These are phyloP conservation scores for Cosmia pyralina DNA, from an alignment of 2,888 invertebrate genomes.

Conservation along the genomic window DNA sequence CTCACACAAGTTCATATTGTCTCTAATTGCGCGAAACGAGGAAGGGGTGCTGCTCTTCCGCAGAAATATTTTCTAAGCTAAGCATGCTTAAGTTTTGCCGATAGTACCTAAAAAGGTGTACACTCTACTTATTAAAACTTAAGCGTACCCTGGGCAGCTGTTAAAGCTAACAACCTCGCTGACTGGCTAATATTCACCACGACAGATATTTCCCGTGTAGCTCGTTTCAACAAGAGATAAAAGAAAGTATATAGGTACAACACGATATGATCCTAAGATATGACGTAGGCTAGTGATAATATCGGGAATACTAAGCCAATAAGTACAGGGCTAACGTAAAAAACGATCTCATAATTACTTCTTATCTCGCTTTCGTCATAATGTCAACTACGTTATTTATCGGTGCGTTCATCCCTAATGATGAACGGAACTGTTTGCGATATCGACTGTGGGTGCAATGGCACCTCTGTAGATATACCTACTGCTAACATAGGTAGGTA, in stretches of 20 bases:
- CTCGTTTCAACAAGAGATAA: background rate
- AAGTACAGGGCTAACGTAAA: constrained; percentile 12
- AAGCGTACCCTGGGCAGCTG: background rate
- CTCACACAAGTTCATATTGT: too few species aligned
- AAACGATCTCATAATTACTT: constrained; percentile 26
- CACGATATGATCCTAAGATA: background rate
- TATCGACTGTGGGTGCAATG: constrained; percentile 30
- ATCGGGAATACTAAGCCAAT: constrained; percentile 8
- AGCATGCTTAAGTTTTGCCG: too few species aligned
- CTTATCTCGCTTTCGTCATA: constrained; percentile 35
- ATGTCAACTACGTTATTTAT: constrained; percentile 48
- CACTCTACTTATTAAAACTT: background rate
- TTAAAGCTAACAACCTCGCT: background rate
- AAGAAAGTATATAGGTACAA: background rate
- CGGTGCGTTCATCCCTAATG: constrained; percentile 30
- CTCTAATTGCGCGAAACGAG: too few species aligned
- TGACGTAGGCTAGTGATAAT: constrained; percentile 17
- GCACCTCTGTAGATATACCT: background rate
- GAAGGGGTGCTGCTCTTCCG: too few species aligned
- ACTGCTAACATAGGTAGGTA: too few species aligned
- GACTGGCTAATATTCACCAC: background rate
- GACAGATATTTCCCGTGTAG: background rate
- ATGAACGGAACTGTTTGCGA: constrained; percentile 20
- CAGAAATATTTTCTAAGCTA: too few species aligned
- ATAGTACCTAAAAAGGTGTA: background rate